A percentile compares a stretch with the other conserved stretches of the same genome.
phyloP scores from a whole-genome alignment of 1,140 invertebrate genomes.

The Musca domestica region DNA sequence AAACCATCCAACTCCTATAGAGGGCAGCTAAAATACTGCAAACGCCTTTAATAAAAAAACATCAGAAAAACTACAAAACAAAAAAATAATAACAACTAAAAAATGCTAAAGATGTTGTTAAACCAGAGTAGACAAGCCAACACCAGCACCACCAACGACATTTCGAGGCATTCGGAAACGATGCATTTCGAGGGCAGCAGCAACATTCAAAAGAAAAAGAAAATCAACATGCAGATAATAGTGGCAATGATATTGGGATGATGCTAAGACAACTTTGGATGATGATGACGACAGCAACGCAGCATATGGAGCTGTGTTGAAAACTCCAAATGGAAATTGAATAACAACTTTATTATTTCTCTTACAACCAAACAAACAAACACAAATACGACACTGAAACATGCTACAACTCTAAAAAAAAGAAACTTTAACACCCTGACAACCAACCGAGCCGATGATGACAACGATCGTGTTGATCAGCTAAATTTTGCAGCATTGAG shows the following conservation, averaged over 20 bases:
- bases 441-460: too few species aligned
- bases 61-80: background rate
- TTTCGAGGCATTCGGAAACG: background rate
- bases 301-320: too few species aligned
- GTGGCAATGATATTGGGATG: background rate
- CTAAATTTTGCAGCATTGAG: too few species aligned
- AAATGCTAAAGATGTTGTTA: slow-evolving; percentile 21
- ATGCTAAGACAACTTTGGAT: background rate
- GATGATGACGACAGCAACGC: too few species aligned
- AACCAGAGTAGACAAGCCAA: slow-evolving; percentile 19
- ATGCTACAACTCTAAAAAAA: too few species aligned
- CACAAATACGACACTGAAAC: too few species aligned
- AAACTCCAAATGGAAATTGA: background rate
- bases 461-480: too few species aligned
- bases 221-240: slow-evolving; percentile 13
- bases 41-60: slow-evolving; percentile 10
- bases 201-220: background rate
- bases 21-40: background rate
- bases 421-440: too few species aligned
- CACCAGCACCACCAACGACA: background rate
- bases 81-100: slow-evolving; percentile 8
- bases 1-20: background rate
- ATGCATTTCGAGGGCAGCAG: background rate
- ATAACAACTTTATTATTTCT: slow-evolving; percentile 14
- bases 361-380: too few species aligned